These are phyloP conservation scores for Acanthisitta chloris DNA, from an alignment of 2,113 vertebrate species.

Conservation along the genomic window DNA sequence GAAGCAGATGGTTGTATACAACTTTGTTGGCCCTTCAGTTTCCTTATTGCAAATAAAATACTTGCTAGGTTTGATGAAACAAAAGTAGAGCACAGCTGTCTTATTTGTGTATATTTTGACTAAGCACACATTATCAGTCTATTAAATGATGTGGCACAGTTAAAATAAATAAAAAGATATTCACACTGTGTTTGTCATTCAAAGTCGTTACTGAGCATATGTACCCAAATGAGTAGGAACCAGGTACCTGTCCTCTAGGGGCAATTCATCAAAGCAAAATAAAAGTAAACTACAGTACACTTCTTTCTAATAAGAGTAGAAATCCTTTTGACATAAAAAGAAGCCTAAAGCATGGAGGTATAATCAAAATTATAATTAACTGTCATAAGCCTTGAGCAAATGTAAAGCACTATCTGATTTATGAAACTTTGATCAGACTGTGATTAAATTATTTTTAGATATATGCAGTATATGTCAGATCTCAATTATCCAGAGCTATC, in stretches of 20 bases:
- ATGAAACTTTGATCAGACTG: constrained; percentile 49
- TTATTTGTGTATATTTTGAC: constrained; percentile 67
- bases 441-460: constrained; percentile 41
- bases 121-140: constrained; percentile 64
- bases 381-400: constrained; percentile 36
- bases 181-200: constrained; percentile 27
- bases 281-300: constrained; percentile 11
- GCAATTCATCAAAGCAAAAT: constrained; percentile 29
- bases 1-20: constrained; percentile 75
- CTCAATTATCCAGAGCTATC: constrained; percentile 12
- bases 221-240: constrained; percentile 2
- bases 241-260: neutral
- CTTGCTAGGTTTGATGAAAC: constrained; percentile 74
- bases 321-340: constrained; percentile 33
- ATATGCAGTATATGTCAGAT: constrained; percentile 12
- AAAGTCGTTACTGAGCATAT: constrained; percentile 56
- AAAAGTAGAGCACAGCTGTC: constrained; percentile 75
- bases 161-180: constrained; percentile 6
- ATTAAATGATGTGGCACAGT: constrained; percentile 56
- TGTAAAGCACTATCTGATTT: constrained; percentile 43
- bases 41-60: constrained; percentile 77
- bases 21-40: constrained; percentile 75
- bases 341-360: constrained; percentile 14
- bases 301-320: constrained; percentile 17
- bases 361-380: constrained; percentile 68